Evolutionary conservation across 2,113 vertebrate genomes (phyloP), one percentile per base, ranked within the genome.

Genomic region (Prionailurus viverrinus): DNA sequence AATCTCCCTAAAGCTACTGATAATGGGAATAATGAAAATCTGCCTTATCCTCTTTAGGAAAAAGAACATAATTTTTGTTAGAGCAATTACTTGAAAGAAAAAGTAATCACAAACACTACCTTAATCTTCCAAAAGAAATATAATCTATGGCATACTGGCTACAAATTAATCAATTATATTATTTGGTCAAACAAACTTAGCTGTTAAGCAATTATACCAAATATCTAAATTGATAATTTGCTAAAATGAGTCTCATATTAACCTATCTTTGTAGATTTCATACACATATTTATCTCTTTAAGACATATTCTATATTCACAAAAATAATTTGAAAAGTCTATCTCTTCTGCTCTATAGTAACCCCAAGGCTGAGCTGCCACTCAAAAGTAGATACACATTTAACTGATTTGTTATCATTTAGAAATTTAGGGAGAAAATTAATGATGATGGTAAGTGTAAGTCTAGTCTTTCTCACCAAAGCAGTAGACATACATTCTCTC

Each of bases 381-480:
- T 94, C 33, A 19, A 27, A 39, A 93, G 86, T 51, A 85, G 89
- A 29, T 45, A 79, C 29, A 94, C 51, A 88, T 90, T 90, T 92
- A 92, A 76, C 55, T 89, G 81, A 97, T 85, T 61, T 85, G 58
- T 95, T 93, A 94, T 79, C 79, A 97, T 81, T 96, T 86, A 88
- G 91, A 95, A 93, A 86, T 89, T 95, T 82, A 93, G 69, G n/a
- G 45, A 94, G 91, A 84, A 86, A 94, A 96, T 82, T 91, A 98
- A 97, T 91, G 91, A 93, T 76, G 88, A 97, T 91, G 58, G 7
- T 94, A 83, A 94, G 33, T 95, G 86, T 97, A 96, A 90, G 85
- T 96, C 78, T 97, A 89, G 94, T 96, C 97, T 94, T 95, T 96
- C 89, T 97, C 88, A 84, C 81, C 76, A 84, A 29, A 66, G 82